phyloP scores from a whole-genome alignment of 2,113 vertebrate genomes.

The Ophthalmotilapia sp. region DNA sequence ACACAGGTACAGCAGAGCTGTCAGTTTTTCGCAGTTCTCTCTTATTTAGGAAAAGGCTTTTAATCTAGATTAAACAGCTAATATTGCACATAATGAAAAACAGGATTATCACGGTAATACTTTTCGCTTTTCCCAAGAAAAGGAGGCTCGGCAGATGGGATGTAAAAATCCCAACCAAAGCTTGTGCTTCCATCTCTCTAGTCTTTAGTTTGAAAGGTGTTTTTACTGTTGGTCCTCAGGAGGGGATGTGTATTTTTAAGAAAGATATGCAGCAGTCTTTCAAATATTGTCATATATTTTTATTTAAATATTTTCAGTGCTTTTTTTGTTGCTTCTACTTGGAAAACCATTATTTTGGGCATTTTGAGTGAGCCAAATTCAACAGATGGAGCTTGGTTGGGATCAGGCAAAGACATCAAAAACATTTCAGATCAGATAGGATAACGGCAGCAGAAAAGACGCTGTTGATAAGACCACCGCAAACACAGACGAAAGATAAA shows the following conservation, averaged over 20 bases:
- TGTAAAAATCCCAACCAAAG: not conserved
- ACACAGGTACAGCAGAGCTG: not conserved
- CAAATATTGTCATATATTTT: not conserved
- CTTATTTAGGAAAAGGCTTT: conserved; percentile 4
- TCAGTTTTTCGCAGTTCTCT: not conserved
- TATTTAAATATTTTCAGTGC: not conserved
- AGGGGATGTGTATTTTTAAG: not conserved
- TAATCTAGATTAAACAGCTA: conserved; percentile 26
- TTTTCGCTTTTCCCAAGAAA: not conserved
- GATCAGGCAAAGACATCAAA: not conserved
- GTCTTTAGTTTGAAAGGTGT: not conserved
- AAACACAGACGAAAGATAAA: conserved; percentile 7
- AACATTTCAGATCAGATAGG: conserved; percentile 4
- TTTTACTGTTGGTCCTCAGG: not conserved
- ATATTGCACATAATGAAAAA: conserved; percentile 23
- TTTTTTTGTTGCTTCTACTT: not conserved
- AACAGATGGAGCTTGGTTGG: not conserved
- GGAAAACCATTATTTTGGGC: not conserved
- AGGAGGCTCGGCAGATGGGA: not conserved
- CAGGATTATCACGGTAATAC: conserved; percentile 20
- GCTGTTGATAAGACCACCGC: not conserved
- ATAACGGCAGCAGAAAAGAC: not conserved
- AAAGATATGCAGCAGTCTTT: not conserved
- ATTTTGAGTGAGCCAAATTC: not conserved
- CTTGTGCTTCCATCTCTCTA: not conserved